Evolutionary conservation across 2,888 invertebrate species (phyloP), one percentile per base, ranked within the genome.

Genomic region (Drosophila antonietae): DNA sequence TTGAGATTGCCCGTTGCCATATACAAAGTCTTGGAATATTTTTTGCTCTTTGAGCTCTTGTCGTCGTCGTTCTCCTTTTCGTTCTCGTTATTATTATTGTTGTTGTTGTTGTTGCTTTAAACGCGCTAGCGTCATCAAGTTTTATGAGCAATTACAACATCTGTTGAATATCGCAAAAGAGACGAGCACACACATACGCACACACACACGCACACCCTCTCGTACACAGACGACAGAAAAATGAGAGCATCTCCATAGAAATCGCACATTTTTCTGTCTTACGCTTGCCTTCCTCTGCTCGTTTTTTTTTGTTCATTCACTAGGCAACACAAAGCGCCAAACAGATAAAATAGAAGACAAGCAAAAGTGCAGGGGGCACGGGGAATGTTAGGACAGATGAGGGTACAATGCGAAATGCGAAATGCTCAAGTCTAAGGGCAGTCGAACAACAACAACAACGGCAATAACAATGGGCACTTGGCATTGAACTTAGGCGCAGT

Each of bases 101-200:
- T 52, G 68, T 68, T 65, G 49, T 53, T 39, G 23, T 67, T 39
- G 69, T 43, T 69, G 70, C 56, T 56, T 75, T 73, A 79, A 86
- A 88, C 67, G 75, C 81, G 80, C 72, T 81, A 87, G 88, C 89
- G 84, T 90, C 90, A 85, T 88, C 90, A 85, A 83, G 73, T 88
- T 90, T 90, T 88, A 90, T 89, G 90, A 88, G 90, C 88, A 90
- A 90, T 88, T 88, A 88, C 90, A 90, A 90, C 88, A 88, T 88
- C 90, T 88, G 88, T 85, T 90, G 88, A 88, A 89, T 89, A 90
- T 84, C 82, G 87, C 82, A 71, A 75, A 75, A 62, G 67, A 78
- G 70, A 73, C 68, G 37, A 60, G 44, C 43, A 58, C 64, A 65
- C 28, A 55, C 46, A 47, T 37, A 52, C 61, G 62, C 46, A 7